Percentiles rank a stretch among this genome's conserved stretches.
Evolutionary conservation across 2,797 vertebrate species (phyloP).

Genomic region (Coracias cyanogaster): DNA sequence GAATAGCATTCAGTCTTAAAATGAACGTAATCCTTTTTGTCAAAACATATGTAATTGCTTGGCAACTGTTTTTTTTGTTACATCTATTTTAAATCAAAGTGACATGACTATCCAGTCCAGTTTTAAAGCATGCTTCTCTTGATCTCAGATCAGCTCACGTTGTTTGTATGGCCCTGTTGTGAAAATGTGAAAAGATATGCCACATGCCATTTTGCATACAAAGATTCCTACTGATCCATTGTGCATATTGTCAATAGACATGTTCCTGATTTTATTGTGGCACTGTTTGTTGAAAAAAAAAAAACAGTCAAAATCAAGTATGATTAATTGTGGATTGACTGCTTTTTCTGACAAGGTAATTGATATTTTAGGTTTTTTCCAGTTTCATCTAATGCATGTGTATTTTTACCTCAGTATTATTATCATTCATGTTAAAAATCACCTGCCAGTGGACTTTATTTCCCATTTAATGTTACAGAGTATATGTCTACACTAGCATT

Average conservation of each 20-base stretch:
- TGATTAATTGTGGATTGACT: conserved; percentile 52
- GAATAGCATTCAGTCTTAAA: conserved; percentile 71
- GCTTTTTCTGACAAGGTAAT: conserved; percentile 12
- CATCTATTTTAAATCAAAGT: conserved; percentile 58
- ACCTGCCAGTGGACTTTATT: conserved; percentile 17
- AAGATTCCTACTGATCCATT: conserved; percentile 82
- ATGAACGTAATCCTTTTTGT: conserved; percentile 67
- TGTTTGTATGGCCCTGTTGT: conserved; percentile 34
- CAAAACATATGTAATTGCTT: conserved; percentile 72
- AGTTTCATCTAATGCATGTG: conserved; percentile 22
- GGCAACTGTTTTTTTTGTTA: conserved; percentile 73
- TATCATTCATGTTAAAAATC: conserved; percentile 44
- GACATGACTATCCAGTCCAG: background rate
- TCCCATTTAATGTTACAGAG: conserved; percentile 25
- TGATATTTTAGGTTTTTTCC: background rate
- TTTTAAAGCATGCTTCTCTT: background rate
- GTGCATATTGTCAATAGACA: conserved; percentile 49
- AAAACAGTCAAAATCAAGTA: background rate
- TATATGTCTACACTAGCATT: conserved; percentile 40
- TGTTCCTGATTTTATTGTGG: conserved; percentile 66
- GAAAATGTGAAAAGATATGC: conserved; percentile 82
- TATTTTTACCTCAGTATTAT: conserved; percentile 50
- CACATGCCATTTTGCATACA: background rate
- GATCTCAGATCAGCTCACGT: background rate
- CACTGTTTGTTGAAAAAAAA: conserved; percentile 37